Evolutionary conservation across 2,797 vertebrate genomes (phyloP).

Genomic region (Tarsius wallacei): DNA sequence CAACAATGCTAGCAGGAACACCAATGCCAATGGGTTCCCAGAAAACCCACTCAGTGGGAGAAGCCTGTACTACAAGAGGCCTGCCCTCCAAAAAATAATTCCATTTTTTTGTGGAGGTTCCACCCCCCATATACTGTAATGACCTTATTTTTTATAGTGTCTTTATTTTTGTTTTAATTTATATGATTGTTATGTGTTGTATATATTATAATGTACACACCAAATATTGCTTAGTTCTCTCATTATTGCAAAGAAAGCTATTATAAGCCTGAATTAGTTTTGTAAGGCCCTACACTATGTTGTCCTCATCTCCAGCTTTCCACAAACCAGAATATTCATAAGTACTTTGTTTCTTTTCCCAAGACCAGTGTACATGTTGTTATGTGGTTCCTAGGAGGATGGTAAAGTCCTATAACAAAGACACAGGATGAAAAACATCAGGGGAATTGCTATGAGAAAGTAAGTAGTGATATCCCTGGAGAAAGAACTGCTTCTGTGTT

Average conservation of each 20-base stretch:
- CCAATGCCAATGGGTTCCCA: no score
- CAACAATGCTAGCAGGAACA: no score
- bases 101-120: no score
- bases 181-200: not conserved
- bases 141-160: not conserved
- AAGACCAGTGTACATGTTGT: not conserved
- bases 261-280: not conserved
- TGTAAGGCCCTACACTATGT: no score
- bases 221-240: not conserved
- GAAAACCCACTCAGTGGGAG: no score
- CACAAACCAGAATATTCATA: not conserved
- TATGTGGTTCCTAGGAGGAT: not conserved
- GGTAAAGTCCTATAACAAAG: conserved; percentile 8
- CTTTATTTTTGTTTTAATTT: not conserved
- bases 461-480: conserved; percentile 65
- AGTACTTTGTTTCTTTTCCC: not conserved
- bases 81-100: no score
- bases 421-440: not conserved
- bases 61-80: no score
- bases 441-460: conserved; percentile 70
- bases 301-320: not conserved
- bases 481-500: conserved; percentile 73
- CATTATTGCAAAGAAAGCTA: not conserved
- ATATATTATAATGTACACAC: not conserved
- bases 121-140: not conserved